A percentile compares a stretch with the other conserved stretches of the same genome.
Conservation (phyloP, 2,113 vertebrate genomes). For the Alligator sinensis region DNA sequence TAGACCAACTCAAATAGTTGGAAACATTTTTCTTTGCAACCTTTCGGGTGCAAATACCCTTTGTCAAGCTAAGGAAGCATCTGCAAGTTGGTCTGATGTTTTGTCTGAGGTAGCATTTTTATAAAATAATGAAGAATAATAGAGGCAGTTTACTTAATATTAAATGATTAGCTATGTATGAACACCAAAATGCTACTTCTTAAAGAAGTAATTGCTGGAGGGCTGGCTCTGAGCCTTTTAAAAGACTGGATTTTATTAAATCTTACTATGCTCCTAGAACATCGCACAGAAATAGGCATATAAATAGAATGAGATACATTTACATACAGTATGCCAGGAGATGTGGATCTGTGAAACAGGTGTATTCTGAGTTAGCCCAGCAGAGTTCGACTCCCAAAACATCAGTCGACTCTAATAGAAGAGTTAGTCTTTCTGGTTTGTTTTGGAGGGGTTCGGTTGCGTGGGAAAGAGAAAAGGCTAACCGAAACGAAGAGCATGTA, state of each 20-base stretch:
- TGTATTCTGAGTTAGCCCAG: not conserved
- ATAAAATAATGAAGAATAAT: constrained; percentile 6
- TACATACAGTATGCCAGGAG: not conserved
- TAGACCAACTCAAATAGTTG: too few relatives aligned
- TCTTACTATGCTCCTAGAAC: not conserved
- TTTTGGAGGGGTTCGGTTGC: not conserved
- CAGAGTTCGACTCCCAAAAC: not conserved
- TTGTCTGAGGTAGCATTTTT: not conserved
- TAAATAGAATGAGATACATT: not conserved
- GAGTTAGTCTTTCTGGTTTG: not conserved
- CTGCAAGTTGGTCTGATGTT: too few relatives aligned
- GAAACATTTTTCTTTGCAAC: too few relatives aligned
- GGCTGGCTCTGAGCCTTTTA: not conserved
- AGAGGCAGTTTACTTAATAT: not conserved
- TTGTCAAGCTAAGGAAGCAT: too few relatives aligned
- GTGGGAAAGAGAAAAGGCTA: not conserved
- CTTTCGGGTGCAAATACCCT: too few relatives aligned
- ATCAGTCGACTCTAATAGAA: not conserved
- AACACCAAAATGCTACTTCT: not conserved
- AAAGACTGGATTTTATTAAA: not conserved
- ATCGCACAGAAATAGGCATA: not conserved
- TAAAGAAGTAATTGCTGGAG: not conserved
- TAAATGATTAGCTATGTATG: constrained; percentile 6
- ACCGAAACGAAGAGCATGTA: not conserved
- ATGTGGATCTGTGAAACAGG: not conserved